These are phyloP conservation scores for Sericinus montela DNA, from an alignment of 2,888 invertebrate genomes.

Conservation along the genomic window DNA sequence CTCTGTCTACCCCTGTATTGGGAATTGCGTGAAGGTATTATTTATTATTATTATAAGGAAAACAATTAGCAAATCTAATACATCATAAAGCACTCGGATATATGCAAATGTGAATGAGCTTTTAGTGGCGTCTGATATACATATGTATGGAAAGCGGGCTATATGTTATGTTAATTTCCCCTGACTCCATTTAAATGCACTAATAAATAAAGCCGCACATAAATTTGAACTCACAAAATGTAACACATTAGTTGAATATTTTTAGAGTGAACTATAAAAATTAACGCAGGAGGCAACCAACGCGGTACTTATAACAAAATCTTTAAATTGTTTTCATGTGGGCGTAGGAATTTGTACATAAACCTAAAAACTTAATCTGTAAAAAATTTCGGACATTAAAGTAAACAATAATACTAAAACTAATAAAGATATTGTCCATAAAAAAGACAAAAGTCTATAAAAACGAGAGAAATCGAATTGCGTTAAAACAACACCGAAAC, in stretches of 20 bases:
- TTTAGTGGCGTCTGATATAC: constrained; percentile 10
- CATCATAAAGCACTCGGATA: constrained; percentile 1
- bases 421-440: too few relatives aligned
- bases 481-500: constrained; percentile 9
- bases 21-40: too few relatives aligned
- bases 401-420: too few relatives aligned
- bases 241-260: constrained; percentile 12
- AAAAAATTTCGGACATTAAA: too few relatives aligned
- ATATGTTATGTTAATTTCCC: constrained; percentile 18
- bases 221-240: constrained; percentile 4
- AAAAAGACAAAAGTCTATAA: not conserved
- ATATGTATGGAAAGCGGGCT: constrained; percentile 9
- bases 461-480: constrained; percentile 15
- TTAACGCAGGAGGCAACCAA: not conserved
- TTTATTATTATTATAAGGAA: constrained; percentile 1
- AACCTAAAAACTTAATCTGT: too few relatives aligned
- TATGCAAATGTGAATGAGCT: constrained; percentile 14
- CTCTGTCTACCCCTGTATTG: too few relatives aligned
- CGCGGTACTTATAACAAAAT: too few relatives aligned
- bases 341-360: too few relatives aligned
- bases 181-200: constrained; percentile 13
- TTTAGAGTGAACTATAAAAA: not conserved
- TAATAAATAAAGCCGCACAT: constrained; percentile 6
- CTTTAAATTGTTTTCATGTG: too few relatives aligned
- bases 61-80: constrained; percentile 5